Conservation (phyloP, 1,140 invertebrate genomes). For the Spodoptera litura region DNA sequence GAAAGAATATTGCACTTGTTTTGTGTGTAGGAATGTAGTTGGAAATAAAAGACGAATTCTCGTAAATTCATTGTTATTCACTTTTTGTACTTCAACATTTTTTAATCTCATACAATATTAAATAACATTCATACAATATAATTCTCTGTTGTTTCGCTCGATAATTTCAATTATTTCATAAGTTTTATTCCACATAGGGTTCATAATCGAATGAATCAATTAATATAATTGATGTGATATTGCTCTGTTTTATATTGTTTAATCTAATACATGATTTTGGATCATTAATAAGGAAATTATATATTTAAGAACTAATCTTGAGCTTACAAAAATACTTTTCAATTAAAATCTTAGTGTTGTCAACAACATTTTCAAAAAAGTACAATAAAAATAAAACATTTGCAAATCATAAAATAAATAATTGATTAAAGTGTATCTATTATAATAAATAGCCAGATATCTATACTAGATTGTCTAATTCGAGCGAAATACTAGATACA, state of each 20-base stretch:
- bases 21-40: not conserved
- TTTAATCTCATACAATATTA: slow-evolving; percentile 81
- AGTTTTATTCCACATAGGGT: not conserved
- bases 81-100: slow-evolving; percentile 82
- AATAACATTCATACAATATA: slow-evolving; percentile 71
- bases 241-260: slow-evolving; percentile 20
- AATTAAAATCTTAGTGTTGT: not conserved
- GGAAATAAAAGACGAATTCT: slow-evolving; percentile 76
- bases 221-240: slow-evolving; percentile 44
- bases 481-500: slow-evolving; percentile 59
- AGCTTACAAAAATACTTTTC: not conserved
- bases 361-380: not conserved
- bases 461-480: slow-evolving; percentile 37
- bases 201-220: slow-evolving; percentile 20
- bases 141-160: slow-evolving; percentile 59
- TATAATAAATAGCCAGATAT: slow-evolving; percentile 31
- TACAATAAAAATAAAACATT: not conserved
- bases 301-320: no score
- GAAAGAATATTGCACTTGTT: no score
- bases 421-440: not conserved
- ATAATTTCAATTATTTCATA: not conserved
- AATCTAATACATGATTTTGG: not conserved
- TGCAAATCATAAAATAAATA: not conserved
- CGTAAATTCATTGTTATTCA: slow-evolving; percentile 77
- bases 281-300: no score